phyloP scores from a whole-genome alignment of 2,113 vertebrate genomes.

The Nestor notabilis region DNA sequence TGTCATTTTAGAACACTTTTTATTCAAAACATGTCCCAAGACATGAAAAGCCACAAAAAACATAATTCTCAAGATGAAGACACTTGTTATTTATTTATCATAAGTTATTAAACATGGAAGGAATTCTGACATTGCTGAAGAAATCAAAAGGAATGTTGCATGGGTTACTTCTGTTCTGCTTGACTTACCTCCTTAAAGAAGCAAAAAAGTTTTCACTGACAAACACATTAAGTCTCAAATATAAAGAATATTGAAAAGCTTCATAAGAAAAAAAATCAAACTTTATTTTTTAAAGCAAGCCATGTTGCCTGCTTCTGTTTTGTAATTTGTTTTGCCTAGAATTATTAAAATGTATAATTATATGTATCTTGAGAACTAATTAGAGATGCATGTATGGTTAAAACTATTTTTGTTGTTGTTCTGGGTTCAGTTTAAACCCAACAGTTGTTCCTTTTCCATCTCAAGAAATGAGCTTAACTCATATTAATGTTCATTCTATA shows the following conservation, averaged over 20 bases:
- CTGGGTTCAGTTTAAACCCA: too few species aligned
- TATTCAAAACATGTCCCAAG: neutral
- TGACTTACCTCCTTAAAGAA: neutral
- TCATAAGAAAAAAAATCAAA: neutral
- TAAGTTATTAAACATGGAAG: neutral
- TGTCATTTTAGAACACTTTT: neutral
- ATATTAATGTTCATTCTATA: neutral
- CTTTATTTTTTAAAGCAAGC: neutral
- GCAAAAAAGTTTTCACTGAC: neutral
- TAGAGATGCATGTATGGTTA: neutral
- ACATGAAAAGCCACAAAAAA: neutral
- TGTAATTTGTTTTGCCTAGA: neutral
- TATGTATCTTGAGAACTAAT: neutral
- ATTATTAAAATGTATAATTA: neutral
- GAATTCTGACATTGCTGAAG: neutral
- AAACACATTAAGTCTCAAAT: neutral
- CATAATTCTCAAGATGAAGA: neutral
- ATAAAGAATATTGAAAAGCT: neutral
- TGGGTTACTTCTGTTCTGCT: neutral
- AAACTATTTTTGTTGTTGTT: neutral
- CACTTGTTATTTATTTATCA: neutral
- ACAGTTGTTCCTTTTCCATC: neutral
- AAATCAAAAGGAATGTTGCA: neutral
- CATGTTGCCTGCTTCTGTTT: neutral
- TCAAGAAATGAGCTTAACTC: neutral